Evolutionary conservation across 2,797 vertebrate genomes (phyloP), one percentile per base, ranked within the genome.

Genomic region (Toxotes lorentzi): DNA sequence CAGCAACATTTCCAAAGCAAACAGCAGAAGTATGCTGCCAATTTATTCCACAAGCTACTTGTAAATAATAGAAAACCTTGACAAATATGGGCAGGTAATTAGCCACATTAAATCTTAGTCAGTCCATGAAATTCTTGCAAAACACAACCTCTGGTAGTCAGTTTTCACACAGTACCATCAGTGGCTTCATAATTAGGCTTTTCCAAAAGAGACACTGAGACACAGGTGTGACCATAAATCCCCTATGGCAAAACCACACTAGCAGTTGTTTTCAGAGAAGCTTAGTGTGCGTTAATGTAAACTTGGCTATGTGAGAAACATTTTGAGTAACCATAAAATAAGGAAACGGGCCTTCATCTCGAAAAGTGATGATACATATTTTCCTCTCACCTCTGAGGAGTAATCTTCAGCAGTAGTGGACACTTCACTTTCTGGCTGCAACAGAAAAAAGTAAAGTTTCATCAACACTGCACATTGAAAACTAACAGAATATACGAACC

Each of bases 331-430:
- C 23, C 32, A 64, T 43, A 4, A 67, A 38, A 70, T 41, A n/a
- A 57, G 43, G 3, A 43, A 47, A 32, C 30, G 5, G 5, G 61
- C 11, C 3, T 14, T 54, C 0, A 8, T 60, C n/a, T 61, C 10
- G 62, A 3, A n/a, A n/a, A 27, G 16, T 21, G 35, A 64, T 23
- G 24, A 70, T 24, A 63, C 13, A 30, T 48, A 45, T 69, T 57
- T 53, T 60, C 2, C 3, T 45, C 91, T 93, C 95, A 99, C 98
- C 97, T 99, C 98, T 41, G 98, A 98, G 76, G 97, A 98, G 90
- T 95, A 98, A 94, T 99, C 97, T 91, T 99, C 97, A 45, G 97
- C 96, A 8, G 97, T 97, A 24, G 97, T 97, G 60, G 97, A 97
- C 86, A 97, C 93, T 91, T 99, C 97, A 91, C 96, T 98, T 94